phyloP scores from a whole-genome alignment of 2,797 vertebrate species.

The Staurois parvus region DNA sequence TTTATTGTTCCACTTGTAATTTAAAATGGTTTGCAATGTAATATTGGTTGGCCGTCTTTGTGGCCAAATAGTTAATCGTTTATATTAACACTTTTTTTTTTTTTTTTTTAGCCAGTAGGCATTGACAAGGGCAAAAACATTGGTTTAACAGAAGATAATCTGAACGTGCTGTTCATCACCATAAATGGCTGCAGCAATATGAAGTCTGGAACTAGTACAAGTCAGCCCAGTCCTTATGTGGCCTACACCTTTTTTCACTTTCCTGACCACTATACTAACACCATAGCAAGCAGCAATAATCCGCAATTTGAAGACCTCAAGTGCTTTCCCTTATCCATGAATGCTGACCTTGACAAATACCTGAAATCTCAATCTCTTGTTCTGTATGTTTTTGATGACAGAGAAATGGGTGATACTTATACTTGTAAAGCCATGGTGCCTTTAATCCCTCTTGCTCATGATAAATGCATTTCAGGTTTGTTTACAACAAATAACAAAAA shows the following conservation, averaged over 20 bases:
- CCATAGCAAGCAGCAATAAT: conserved; percentile 74
- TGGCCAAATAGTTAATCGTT: background rate
- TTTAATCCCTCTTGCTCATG: conserved; percentile 81
- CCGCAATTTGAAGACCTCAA: conserved; percentile 82
- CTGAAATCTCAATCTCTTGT: conserved; percentile 79
- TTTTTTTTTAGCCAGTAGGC: background rate
- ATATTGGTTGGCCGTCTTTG: background rate
- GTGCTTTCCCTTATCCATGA: conserved; percentile 82
- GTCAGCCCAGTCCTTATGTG: conserved; percentile 83
- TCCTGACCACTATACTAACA: conserved; percentile 83
- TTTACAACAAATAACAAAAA: background rate
- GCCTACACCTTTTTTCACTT: conserved; percentile 90
- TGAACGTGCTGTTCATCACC: conserved; percentile 84
- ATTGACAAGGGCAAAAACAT: background rate
- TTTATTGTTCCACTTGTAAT: too few relatives aligned
- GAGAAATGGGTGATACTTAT: conserved; percentile 79
- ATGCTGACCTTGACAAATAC: conserved; percentile 80
- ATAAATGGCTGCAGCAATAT: conserved; percentile 81
- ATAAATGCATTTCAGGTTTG: conserved; percentile 82
- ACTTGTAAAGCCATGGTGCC: conserved; percentile 85
- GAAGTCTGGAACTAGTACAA: conserved; percentile 63
- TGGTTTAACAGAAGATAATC: conserved; percentile 64
- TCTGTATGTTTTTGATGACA: conserved; percentile 88
- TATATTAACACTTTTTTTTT: background rate
- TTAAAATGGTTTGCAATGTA: too few relatives aligned